Base-by-base conservation (phyloP, 2,797 vertebrate genomes). In the Kryptolebias ocellatus region DNA sequence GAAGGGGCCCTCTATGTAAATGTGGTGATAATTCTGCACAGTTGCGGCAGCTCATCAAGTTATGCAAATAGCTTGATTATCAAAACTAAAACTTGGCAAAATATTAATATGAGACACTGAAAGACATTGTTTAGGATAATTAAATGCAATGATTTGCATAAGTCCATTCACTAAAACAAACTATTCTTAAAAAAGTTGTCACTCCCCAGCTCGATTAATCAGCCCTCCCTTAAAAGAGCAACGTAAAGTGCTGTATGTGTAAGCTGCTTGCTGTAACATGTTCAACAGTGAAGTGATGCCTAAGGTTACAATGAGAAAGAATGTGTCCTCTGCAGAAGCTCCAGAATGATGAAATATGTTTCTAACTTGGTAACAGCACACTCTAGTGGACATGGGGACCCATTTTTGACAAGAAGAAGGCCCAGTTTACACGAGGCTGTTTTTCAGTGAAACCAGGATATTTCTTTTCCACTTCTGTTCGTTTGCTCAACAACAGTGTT, bases 1-100 rank as follows among this genome's bases (percentile, higher is more conserved):
- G 64, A 6, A 83, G 78, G 77, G 84, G 89, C 72, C 79, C 79
- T 74, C 39, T 0, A 29, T 78, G 72, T 68, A 73, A 50, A 72
- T 61, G 27, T 67, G 70, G 37, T 55, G 79, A 83, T 84, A 83
- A 62, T 74, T 78, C 62, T 75, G 28, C 29, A n/a, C 31, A 72
- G 60, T 28, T 42, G 59, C 31, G 27, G 55, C 61, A 45, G 59
- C 66, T 54, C 67, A 53, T 80, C 65, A 66, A 72, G 27, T 10
- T 67, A 60, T 73, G 65, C 60, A 60, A 58, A 78, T 58, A 4
- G 3, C 1, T 20, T 15, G 10, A 42, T 60, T 0, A 45, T 3
- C n/a, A 20, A 20, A 54, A 5, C 14, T 58, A 4, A 61, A 69
- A 44, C 2, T 12, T 24, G 37, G 5, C 9, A 58, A 5, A 4